Evolutionary conservation across 2,797 vertebrate species (phyloP), one percentile per base, ranked within the genome.

Genomic region (Trachurus trachurus): DNA sequence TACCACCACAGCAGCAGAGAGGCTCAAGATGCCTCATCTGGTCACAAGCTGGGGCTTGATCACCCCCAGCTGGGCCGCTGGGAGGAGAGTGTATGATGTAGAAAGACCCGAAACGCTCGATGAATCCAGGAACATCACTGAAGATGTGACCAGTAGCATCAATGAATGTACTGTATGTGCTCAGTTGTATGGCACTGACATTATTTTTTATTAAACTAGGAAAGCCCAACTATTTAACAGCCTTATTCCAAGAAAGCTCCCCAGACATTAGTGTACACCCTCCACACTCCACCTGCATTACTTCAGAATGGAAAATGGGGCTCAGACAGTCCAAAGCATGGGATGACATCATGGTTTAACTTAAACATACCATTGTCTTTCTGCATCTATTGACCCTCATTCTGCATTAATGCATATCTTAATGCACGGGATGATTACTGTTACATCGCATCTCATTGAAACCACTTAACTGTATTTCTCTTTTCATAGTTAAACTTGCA

Each of bases 281-380:
- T 2, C 17, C 11, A 42, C 40, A 42, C 40, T 13, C n/a, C 9
- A 31, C 21, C 9, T 39, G 9, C 17, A 22, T 15, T 11, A 70
- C 5, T 45, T 58, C 6, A 37, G 49, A 56, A 66, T 26, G 37
- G 31, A 9, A 71, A 74, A 62, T 31, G 19, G 21, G 47, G 34
- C 40, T 40, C 34, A 9, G 49, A 64, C 21, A 54, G 29, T 65
- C 26, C 8, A 50, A 61, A 78, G 12, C 34, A 60, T 29, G 56
- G 19, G 39, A 29, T 39, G 47, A 73, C 58, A 64, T 83, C 68
- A 56, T 45, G 62, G 40, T 42, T 64, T 53, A 42, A 39, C 19
- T 31, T 44, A 57, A 42, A 58, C 21, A 44, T 21, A n/a, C 6
- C 4, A 59, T 56, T 29, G 10, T 57, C 21, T 71, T 22, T 9